Conservation (phyloP, 92 coral and sea anemone genomes). For the Micromussa lordhowensis region DNA sequence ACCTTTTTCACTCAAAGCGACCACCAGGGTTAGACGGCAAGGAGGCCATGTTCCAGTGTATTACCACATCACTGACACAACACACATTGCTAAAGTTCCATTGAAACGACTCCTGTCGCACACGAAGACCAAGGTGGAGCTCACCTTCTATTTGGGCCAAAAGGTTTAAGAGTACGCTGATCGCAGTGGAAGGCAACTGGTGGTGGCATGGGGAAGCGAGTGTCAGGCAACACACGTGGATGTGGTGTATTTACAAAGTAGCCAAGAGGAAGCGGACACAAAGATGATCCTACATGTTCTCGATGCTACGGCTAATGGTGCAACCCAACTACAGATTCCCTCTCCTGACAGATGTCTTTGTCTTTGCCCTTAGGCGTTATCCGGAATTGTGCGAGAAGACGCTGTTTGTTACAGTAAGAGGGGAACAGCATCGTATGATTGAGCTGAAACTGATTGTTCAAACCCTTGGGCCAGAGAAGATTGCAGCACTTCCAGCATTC, state of each 20-base stretch:
- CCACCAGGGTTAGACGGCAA: constrained; percentile 7
- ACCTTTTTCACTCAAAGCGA: constrained; percentile 20
- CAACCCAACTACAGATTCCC: background rate
- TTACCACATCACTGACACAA: background rate
- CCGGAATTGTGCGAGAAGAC: background rate
- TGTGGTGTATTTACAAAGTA: too few species aligned
- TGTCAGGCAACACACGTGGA: too few species aligned
- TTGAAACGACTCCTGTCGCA: background rate
- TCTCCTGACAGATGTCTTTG: background rate
- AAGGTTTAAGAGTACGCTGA: background rate
- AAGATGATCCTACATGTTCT: background rate
- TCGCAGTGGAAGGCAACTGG: background rate
- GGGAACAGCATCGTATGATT: background rate
- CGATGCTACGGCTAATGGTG: background rate
- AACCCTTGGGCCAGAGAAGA: too few species aligned
- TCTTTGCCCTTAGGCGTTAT: background rate
- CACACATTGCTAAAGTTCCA: background rate
- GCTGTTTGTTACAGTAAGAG: background rate
- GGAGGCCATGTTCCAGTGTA: background rate
- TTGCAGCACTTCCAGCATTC: too few species aligned
- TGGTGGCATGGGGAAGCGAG: background rate
- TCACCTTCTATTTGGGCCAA: background rate
- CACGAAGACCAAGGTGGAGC: background rate
- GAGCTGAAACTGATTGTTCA: background rate
- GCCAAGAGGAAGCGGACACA: background rate